phyloP scores from a whole-genome alignment of 2,888 invertebrate species.

The Cryptophagus acutangulus region DNA sequence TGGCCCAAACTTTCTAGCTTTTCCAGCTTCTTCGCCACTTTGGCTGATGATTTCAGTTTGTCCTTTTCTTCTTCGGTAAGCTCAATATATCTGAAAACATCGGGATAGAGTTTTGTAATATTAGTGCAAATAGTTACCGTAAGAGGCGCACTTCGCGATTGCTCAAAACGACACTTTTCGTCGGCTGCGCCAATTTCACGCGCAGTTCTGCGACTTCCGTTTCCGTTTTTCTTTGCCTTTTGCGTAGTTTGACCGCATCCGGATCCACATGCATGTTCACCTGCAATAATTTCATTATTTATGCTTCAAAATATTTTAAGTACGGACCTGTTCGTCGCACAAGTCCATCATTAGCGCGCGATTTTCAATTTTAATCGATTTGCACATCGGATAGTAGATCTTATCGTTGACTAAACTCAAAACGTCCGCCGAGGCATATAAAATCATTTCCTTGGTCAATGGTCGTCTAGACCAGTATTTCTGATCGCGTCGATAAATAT shows the following conservation, averaged over 20 bases:
- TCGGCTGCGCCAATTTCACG: constrained; percentile 72
- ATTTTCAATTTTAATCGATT: constrained; percentile 67
- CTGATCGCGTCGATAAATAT: constrained; percentile 78
- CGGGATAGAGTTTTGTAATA: not conserved
- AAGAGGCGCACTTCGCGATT: constrained; percentile 86
- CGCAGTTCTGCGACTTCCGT: constrained; percentile 86
- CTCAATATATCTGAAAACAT: constrained; percentile 62
- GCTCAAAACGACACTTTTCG: constrained; percentile 83
- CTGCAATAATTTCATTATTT: constrained; percentile 21
- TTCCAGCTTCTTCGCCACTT: constrained; percentile 88
- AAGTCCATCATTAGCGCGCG: constrained; percentile 72
- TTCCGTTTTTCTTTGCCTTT: constrained; percentile 85
- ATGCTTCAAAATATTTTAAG: not conserved
- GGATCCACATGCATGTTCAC: constrained; percentile 80
- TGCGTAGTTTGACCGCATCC: constrained; percentile 78
- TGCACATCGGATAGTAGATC: constrained; percentile 68
- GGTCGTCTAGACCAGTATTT: constrained; percentile 84
- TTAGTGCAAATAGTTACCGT: constrained; percentile 46
- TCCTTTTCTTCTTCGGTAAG: constrained; percentile 90
- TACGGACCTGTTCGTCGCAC: constrained; percentile 71
- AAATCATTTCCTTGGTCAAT: constrained; percentile 83
- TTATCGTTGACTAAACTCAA: constrained; percentile 81
- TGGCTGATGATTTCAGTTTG: constrained; percentile 83
- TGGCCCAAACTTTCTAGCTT: constrained; percentile 78
- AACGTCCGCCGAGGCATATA: constrained; percentile 87